Base-by-base conservation (phyloP, 1,140 invertebrate genomes). In the Drosophila triauraria region DNA sequence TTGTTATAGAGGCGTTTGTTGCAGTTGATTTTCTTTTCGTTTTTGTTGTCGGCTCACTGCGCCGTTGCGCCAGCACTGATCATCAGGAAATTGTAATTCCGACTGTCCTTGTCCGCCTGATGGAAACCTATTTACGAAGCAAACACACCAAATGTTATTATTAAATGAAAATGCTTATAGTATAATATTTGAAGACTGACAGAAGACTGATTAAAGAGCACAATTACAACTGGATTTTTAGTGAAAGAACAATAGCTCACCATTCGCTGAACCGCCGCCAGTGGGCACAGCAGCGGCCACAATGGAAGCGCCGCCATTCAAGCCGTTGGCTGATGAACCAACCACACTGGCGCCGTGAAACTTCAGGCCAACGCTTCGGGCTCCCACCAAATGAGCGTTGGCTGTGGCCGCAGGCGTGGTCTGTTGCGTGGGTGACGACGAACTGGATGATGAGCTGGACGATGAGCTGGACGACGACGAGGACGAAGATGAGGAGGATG, bases 61-160 rank as follows among this genome's bases (percentile, higher is more conserved):
- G 84, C 84, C 59, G 80, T 72, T 40, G 85, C 75, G 10, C 85
- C 70, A 51, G 70, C 70, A 72, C 85, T 90, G 65, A 87, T 78
- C 64, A 84, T 78, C 48, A 88, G 69, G 51, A 78, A 90, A 61
- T 78, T 88, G 50, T 90, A 88, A 35, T 81, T 88, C 40, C 81
- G 84, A 54, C 40, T 56, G 20, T 88, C 85, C 84, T 88, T 88
- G 25, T 88, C 84, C 62, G 78, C 23, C 64, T 85, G 86, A 72
- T 79, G 85, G 32, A 81, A 90, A 32, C 78, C 81, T 81, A 25
- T 44, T 20, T 27, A 25, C 1, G 0, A 43, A 46, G 35, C n/a
- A 53, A 27, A 46, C 4, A 35, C 10, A 32, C 2, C n/a, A 17
- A 7, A 17, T 13, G 3, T 53, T 53, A 12, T 53, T 43, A 17